phyloP scores from a whole-genome alignment of 2,888 invertebrate genomes.

The Glomeris marginata region DNA sequence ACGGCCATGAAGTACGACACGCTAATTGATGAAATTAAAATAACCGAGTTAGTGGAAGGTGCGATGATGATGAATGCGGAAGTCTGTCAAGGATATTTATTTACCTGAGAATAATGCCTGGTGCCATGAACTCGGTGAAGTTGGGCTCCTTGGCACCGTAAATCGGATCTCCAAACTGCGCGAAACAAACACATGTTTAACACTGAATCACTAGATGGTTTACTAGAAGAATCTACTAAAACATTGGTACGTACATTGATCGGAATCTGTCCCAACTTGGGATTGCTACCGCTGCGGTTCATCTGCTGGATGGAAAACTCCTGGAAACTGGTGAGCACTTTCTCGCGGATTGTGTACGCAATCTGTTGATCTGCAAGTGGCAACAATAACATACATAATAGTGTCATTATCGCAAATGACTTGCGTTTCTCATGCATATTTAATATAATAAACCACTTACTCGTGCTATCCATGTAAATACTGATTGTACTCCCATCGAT shows the following conservation, averaged over 20 bases:
- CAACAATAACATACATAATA: slow-evolving; percentile 9
- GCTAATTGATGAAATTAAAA: slow-evolving; percentile 3
- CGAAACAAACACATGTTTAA: not conserved
- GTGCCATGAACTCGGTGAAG: slow-evolving; percentile 91
- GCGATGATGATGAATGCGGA: not conserved
- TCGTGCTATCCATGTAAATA: slow-evolving; percentile 86
- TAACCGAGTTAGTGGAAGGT: too few relatives aligned
- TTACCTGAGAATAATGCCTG: slow-evolving; percentile 68
- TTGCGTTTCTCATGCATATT: not conserved
- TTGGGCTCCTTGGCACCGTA: slow-evolving; percentile 52
- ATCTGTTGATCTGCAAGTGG: slow-evolving; percentile 71
- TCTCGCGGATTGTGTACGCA: slow-evolving; percentile 70
- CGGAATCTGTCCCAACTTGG: slow-evolving; percentile 11
- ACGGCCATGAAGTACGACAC: slow-evolving; percentile 63
- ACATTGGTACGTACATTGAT: slow-evolving; percentile 3
- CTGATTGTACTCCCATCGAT: slow-evolving; percentile 71
- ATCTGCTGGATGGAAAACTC: slow-evolving; percentile 46
- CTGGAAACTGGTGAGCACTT: slow-evolving; percentile 70
- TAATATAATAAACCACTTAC: too few relatives aligned
- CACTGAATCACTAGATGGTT: not conserved
- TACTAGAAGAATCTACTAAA: not conserved
- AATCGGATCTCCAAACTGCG: slow-evolving; percentile 14
- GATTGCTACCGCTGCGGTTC: slow-evolving; percentile 9
- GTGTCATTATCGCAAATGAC: not conserved
- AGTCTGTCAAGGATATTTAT: not conserved